Evolutionary conservation across 2,888 invertebrate species (phyloP).

Genomic region (Calephelis perditalis): DNA sequence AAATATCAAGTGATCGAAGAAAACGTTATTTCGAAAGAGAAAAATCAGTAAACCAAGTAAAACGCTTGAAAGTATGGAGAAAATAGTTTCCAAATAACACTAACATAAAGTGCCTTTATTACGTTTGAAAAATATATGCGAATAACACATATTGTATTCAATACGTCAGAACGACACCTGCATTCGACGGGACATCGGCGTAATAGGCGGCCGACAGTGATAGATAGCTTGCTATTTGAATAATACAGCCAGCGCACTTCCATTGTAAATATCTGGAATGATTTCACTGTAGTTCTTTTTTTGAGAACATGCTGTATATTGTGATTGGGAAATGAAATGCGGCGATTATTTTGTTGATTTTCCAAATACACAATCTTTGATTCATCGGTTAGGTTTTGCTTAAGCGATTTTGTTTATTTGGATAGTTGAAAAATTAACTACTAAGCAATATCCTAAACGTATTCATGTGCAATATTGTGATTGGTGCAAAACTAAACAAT

Average conservation of each 20-base stretch:
- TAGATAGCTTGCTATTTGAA: slow-evolving; percentile 38
- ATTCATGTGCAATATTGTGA: no score
- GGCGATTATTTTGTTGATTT: neutral
- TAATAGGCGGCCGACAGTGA: slow-evolving; percentile 36
- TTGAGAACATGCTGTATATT: slow-evolving; percentile 10
- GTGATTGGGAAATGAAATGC: slow-evolving; percentile 8
- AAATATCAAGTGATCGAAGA: no score
- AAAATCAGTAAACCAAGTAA: no score
- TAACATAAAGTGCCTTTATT: slow-evolving; percentile 14
- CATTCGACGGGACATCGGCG: slow-evolving; percentile 28
- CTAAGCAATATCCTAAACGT: no score
- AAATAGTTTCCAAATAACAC: slow-evolving; percentile 11
- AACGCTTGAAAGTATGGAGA: neutral
- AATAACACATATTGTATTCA: slow-evolving; percentile 26
- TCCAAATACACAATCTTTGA: neutral
- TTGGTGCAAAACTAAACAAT: no score
- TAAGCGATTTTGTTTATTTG: no score
- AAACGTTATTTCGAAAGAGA: no score
- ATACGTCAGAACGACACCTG: slow-evolving; percentile 37
- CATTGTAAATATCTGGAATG: slow-evolving; percentile 20
- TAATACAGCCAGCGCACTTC: slow-evolving; percentile 29
- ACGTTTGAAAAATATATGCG: slow-evolving; percentile 13
- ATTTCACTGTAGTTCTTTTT: slow-evolving; percentile 13
- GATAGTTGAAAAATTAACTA: no score
- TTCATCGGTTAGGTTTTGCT: neutral